Evolutionary conservation across 1,140 invertebrate genomes (phyloP).

Genomic region (Macrostomum lignano): DNA sequence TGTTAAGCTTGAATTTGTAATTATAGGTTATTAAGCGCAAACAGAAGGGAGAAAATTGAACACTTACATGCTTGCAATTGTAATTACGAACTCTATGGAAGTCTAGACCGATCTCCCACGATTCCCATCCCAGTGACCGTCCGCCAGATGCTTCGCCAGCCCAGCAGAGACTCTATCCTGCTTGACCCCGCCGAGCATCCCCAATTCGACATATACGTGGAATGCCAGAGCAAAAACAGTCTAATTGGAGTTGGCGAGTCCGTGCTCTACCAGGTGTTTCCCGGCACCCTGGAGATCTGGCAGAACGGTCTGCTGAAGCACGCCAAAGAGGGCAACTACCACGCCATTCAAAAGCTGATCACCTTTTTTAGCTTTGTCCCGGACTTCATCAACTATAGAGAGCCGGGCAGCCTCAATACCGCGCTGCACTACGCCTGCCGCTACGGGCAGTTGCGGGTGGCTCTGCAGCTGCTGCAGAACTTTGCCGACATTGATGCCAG

Average conservation of each 20-base stretch:
- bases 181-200: not conserved
- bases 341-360: conserved; percentile 18
- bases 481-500: conserved; percentile 18
- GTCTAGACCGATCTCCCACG: too few species aligned
- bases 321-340: conserved; percentile 16
- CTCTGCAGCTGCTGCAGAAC: conserved; percentile 14
- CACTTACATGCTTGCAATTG: too few species aligned
- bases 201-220: not conserved
- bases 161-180: too few species aligned
- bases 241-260: not conserved
- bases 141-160: too few species aligned
- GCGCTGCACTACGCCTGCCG: conserved; percentile 12
- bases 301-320: conserved; percentile 15
- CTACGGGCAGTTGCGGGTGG: too few species aligned
- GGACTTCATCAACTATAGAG: conserved; percentile 18
- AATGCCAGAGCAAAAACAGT: not conserved
- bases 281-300: conserved; percentile 15
- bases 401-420: conserved; percentile 16
- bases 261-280: conserved; percentile 26
- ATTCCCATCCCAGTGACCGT: too few species aligned
- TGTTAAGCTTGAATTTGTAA: too few species aligned
- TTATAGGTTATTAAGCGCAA: too few species aligned
- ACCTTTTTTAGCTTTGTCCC: conserved; percentile 15
- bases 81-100: too few species aligned
- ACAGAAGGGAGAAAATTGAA: too few species aligned